A percentile compares a stretch with the other conserved stretches of the same genome.
Conservation (phyloP, 2,888 invertebrate species). For the Hydriomena furcata region DNA sequence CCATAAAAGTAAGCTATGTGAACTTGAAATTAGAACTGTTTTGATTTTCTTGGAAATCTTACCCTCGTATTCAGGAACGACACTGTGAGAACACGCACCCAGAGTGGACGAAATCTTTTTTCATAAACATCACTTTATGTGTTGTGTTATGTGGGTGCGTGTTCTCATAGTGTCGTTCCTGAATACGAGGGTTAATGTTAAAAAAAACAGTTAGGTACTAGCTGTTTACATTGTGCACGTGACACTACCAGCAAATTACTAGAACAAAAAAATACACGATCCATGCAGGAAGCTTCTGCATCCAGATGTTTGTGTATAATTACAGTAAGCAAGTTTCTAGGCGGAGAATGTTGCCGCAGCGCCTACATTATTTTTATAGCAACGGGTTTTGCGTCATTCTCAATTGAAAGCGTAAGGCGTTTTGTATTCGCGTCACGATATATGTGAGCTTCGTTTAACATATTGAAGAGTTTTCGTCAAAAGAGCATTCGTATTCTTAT, state of each 20-base stretch:
- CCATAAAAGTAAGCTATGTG: too few species aligned
- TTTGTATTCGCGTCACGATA: neutral
- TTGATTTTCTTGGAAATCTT: too few species aligned
- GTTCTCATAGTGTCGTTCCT: too few species aligned
- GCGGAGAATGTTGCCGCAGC: conserved; percentile 13
- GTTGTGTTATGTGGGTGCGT: too few species aligned
- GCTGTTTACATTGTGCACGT: neutral
- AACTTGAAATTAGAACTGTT: too few species aligned
- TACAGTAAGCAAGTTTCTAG: conserved; percentile 27
- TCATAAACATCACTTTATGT: too few species aligned
- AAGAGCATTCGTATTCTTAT: too few species aligned
- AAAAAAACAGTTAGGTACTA: neutral
- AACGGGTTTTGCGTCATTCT: conserved; percentile 19
- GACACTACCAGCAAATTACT: conserved; percentile 17
- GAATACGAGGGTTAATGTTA: too few species aligned
- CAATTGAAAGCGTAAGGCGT: conserved; percentile 14
- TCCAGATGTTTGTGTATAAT: conserved; percentile 33
- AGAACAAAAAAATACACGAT: conserved; percentile 30
- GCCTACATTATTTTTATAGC: conserved; percentile 28
- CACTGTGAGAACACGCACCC: too few species aligned
- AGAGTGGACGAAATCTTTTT: too few species aligned
- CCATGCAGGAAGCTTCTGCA: conserved; percentile 26
- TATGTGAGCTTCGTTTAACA: neutral
- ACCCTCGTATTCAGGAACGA: too few species aligned
- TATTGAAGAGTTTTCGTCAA: neutral